These are phyloP conservation scores for Pachyseris speciosa DNA, from an alignment of 64 coral and sea anemone genomes.

Conservation along the genomic window DNA sequence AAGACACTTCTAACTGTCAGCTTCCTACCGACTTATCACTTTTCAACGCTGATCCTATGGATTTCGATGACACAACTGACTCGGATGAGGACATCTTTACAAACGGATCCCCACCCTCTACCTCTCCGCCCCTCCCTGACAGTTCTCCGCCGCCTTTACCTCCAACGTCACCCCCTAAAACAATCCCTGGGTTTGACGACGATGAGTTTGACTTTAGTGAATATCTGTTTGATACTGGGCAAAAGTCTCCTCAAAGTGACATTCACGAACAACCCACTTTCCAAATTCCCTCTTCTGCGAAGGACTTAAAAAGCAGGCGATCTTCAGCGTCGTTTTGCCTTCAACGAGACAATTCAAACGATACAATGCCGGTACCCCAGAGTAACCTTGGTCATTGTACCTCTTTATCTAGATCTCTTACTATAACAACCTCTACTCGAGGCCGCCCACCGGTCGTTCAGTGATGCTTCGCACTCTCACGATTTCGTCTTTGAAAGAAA, in stretches of 20 bases:
- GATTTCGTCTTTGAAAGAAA: neutral
- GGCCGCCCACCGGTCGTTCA: neutral
- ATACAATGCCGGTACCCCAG: neutral
- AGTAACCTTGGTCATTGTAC: too few species aligned
- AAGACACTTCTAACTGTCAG: neutral
- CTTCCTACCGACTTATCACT: neutral
- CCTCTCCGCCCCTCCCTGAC: neutral
- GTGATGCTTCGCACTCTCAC: neutral
- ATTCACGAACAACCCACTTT: neutral
- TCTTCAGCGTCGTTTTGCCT: neutral
- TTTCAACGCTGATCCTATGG: neutral
- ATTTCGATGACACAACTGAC: neutral
- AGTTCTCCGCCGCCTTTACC: conserved; percentile 12
- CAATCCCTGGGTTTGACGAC: neutral
- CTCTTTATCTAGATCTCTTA: neutral
- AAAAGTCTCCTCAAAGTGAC: neutral
- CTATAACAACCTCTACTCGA: neutral
- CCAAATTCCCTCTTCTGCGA: neutral
- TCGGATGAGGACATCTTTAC: neutral
- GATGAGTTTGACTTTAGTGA: neutral
- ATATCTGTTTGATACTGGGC: neutral
- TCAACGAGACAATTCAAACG: neutral
- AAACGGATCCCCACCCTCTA: neutral
- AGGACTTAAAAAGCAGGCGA: neutral
- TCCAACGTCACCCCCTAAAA: neutral